Evolutionary conservation across 2,113 vertebrate genomes (phyloP).

Genomic region (Phalacrocorax brasilianus): DNA sequence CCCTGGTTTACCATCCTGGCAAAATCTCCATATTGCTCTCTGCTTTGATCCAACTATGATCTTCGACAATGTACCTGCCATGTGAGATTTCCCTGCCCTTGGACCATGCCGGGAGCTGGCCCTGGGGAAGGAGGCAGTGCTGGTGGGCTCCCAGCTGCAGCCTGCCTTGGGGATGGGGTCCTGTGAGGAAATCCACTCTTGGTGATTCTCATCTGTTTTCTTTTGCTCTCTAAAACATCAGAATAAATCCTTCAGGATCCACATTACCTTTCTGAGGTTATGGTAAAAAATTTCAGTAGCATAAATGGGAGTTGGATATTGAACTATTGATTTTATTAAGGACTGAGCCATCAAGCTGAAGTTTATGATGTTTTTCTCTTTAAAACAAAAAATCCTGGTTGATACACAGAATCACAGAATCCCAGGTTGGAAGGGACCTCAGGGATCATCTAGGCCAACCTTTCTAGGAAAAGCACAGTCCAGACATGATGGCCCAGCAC

Average conservation of each 20-base stretch:
- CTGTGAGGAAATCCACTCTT: neutral
- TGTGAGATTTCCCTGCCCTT: neutral
- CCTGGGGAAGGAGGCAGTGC: fast-evolving
- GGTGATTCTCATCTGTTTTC: neutral
- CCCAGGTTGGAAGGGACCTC: no score
- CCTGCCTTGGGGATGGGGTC: neutral
- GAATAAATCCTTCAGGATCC: neutral
- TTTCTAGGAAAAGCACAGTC: no score
- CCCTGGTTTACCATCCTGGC: neutral
- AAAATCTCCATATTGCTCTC: neutral
- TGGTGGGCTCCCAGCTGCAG: neutral
- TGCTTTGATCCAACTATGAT: fast-evolving
- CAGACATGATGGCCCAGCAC: no score
- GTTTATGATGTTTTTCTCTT: neutral
- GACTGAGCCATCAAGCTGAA: neutral
- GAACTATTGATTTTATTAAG: neutral
- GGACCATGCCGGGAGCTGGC: fast-evolving
- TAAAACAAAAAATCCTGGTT: neutral
- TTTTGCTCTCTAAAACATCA: neutral
- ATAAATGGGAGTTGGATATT: neutral
- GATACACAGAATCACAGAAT: neutral
- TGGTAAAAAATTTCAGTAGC: neutral
- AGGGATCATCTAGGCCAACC: no score
- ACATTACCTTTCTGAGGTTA: neutral
- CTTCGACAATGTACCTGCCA: fast-evolving